These are phyloP conservation scores for Oophaga pumilio DNA, from an alignment of 2,113 vertebrate species.

Conservation along the genomic window DNA sequence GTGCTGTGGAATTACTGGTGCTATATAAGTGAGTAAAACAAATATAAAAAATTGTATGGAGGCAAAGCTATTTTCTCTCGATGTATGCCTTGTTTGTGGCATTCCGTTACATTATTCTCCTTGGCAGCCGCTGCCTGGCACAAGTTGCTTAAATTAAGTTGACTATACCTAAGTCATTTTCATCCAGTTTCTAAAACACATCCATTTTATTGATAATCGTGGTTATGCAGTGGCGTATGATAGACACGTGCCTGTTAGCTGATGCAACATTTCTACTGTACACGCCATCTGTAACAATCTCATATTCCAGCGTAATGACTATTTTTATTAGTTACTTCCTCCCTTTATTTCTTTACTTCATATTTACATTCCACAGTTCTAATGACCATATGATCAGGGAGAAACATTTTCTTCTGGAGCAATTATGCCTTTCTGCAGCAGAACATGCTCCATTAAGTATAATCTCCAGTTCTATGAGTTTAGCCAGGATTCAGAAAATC, in stretches of 20 bases:
- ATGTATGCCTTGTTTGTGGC: neutral
- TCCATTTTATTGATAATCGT: too few relatives aligned
- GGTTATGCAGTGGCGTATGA: too few relatives aligned
- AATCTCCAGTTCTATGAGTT: slow-evolving; percentile 56
- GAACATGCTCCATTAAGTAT: slow-evolving; percentile 62
- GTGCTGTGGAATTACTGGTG: too few relatives aligned
- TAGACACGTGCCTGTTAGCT: too few relatives aligned
- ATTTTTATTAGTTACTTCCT: slow-evolving; percentile 60
- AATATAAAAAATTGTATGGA: too few relatives aligned
- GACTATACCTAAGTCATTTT: neutral
- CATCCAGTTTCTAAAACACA: neutral
- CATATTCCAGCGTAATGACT: slow-evolving; percentile 37
- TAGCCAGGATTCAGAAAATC: slow-evolving; percentile 27
- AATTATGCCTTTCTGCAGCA: slow-evolving; percentile 59
- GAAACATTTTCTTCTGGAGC: slow-evolving; percentile 61
- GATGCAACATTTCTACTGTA: neutral
- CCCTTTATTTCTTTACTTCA: slow-evolving; percentile 54
- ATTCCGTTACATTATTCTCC: neutral
- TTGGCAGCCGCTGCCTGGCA: neutral
- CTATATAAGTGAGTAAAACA: too few relatives aligned
- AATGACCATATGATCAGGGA: slow-evolving; percentile 64
- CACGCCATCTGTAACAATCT: neutral
- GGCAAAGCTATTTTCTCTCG: too few relatives aligned
- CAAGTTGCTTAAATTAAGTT: neutral
- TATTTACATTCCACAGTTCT: slow-evolving; percentile 63